Evolutionary conservation across 2,113 vertebrate species (phyloP), one percentile per base, ranked within the genome.

Genomic region (Callorhinus ursinus): DNA sequence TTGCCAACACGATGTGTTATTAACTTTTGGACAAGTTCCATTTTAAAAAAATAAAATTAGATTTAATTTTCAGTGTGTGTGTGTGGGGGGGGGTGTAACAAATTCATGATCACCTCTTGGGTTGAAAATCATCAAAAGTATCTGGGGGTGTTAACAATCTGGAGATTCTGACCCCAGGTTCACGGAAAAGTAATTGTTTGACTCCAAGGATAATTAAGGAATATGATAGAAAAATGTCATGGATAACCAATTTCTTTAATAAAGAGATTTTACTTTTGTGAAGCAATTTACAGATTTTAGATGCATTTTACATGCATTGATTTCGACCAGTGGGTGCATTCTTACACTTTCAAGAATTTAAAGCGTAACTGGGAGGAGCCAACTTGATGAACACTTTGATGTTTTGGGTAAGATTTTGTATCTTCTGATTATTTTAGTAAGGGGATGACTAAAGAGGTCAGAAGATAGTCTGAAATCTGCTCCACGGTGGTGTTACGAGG

Each of bases 341-440:
- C 53, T 22, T 79, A 3, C n/a, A 61, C 39, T 91, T 84, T 42
- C 77, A 94, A 83, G 13, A 83, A 71, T 87, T 87, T 87, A 53
- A 82, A 94, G 59, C 13, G 36, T 63, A 90, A 39, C 42, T 42
- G 51, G 2, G 57, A 86, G 46, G 72, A 79, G 42, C 61, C 5
- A 53, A 33, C 28, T 84, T 0, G 42, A 33, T 51, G 59, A 92
- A 84, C 19, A 85, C n/a, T 39, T 46, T 71, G 79, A 77, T 87
- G 46, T 91, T 74, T 42, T 77, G 69, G 67, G n/a, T 71, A 65
- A 61, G 53, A 69, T 46, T 92, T 85, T 28, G 63, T 13, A 39
- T 76, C 21, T 55, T 63, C 65, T 83, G 79, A 55, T 90, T 90
- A 83, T 76, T 95, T 96, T 61, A 51, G 61, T 39, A 89, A 92